Evolutionary conservation across 2,797 vertebrate genomes (phyloP).

Genomic region (Notolepis coatsorum): DNA sequence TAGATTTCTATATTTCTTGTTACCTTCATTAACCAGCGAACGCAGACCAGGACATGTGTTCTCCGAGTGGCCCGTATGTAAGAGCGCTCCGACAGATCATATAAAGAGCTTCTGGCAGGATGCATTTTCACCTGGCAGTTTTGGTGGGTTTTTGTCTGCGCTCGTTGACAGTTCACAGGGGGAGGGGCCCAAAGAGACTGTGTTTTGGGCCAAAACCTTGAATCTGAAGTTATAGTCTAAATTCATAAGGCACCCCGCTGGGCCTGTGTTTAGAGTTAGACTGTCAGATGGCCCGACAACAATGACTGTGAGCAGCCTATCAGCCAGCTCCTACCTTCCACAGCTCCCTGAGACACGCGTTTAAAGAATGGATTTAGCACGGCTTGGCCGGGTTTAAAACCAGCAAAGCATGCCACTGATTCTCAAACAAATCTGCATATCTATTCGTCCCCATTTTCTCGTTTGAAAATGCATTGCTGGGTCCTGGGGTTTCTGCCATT

Average conservation of each 20-base stretch:
- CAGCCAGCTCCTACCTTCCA: slow-evolving; percentile 73
- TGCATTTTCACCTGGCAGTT: slow-evolving; percentile 39
- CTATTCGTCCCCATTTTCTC: slow-evolving; percentile 53
- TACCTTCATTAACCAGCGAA: slow-evolving; percentile 50
- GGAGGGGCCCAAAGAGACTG: slow-evolving; percentile 35
- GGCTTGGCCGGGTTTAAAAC: slow-evolving; percentile 75
- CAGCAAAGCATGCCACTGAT: slow-evolving; percentile 63
- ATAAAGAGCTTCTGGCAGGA: slow-evolving; percentile 53
- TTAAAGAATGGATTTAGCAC: slow-evolving; percentile 79
- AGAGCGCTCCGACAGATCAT: slow-evolving; percentile 50
- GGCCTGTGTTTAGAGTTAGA: slow-evolving; percentile 70
- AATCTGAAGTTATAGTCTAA: slow-evolving; percentile 81
- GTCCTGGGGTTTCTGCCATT: slow-evolving; percentile 34
- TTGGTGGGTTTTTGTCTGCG: slow-evolving; percentile 60
- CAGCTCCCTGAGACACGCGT: slow-evolving; percentile 69
- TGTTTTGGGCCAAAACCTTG: slow-evolving; percentile 67
- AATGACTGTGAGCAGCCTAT: slow-evolving; percentile 72
- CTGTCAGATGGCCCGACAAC: slow-evolving; percentile 80
- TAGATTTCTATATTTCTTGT: slow-evolving; percentile 22
- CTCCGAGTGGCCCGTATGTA: slow-evolving; percentile 43
- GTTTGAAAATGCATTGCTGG: slow-evolving; percentile 62
- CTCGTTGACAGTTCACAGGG: slow-evolving; percentile 74
- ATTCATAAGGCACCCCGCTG: slow-evolving; percentile 81
- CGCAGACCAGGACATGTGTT: slow-evolving; percentile 33
- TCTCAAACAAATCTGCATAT: slow-evolving; percentile 68